Conservation (phyloP, 2,888 invertebrate species). For the Achlya flavicornis region DNA sequence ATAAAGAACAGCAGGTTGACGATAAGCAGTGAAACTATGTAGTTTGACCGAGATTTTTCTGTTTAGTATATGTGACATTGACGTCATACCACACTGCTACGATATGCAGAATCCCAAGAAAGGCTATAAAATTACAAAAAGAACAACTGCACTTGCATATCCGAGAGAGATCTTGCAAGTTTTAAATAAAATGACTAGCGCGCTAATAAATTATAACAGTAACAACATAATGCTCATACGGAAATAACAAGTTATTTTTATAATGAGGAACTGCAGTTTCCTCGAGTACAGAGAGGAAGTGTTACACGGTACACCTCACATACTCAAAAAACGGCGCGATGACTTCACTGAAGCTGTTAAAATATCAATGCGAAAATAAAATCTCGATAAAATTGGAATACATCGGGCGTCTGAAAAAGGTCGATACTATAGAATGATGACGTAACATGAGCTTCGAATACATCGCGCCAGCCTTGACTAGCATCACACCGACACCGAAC, state of each 20-base stretch:
- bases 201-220: not conserved
- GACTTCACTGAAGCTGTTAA: not conserved
- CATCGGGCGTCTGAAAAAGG: constrained; percentile 19
- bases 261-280: constrained; percentile 10
- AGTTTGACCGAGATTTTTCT: not conserved
- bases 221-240: not conserved
- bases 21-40: not conserved
- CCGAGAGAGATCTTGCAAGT: not conserved
- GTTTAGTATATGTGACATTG: not conserved
- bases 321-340: not conserved
- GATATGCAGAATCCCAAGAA: not conserved
- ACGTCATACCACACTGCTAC: constrained; percentile 1
- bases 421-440: constrained; percentile 22
- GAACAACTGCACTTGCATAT: not conserved
- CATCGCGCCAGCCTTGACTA: constrained; percentile 17
- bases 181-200: not conserved
- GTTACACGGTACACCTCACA: not conserved
- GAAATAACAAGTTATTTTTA: constrained; percentile 1
- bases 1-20: not conserved
- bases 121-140: not conserved
- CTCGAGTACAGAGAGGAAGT: not conserved
- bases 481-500: not conserved
- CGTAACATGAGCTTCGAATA: constrained; percentile 32
- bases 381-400: not conserved
- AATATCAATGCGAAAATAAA: not conserved